phyloP scores from a whole-genome alignment of 2,113 vertebrate genomes.

The Actinemys pallida region DNA sequence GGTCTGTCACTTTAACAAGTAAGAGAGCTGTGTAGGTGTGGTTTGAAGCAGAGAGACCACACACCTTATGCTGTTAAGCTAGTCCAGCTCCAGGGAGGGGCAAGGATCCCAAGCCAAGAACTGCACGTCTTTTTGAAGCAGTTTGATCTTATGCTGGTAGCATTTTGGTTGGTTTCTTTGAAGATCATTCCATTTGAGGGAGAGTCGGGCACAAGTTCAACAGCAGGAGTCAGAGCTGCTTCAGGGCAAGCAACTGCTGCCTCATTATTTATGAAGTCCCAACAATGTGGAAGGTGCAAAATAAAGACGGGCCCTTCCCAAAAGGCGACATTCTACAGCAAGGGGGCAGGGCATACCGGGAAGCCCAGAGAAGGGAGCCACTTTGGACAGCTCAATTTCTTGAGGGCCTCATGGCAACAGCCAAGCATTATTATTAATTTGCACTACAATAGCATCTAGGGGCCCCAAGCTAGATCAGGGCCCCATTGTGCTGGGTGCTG shows the following conservation, averaged over 20 bases:
- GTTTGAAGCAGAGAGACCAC: background rate
- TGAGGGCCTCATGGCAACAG: background rate
- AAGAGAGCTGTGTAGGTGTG: background rate
- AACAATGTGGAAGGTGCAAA: background rate
- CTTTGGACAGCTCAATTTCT: background rate
- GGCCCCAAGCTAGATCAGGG: background rate
- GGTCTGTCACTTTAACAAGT: background rate
- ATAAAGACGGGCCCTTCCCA: background rate
- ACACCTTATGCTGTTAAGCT: background rate
- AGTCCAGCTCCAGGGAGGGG: background rate
- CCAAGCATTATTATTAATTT: background rate
- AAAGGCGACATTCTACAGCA: background rate
- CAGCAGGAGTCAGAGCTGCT: background rate
- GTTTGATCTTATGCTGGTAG: background rate
- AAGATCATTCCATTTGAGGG: background rate
- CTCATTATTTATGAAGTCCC: background rate
- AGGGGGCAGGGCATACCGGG: background rate
- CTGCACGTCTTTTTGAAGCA: background rate
- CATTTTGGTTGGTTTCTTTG: background rate
- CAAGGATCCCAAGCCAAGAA: background rate
- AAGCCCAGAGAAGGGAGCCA: background rate
- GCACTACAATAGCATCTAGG: background rate
- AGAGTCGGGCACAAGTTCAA: background rate
- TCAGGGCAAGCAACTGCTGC: background rate
- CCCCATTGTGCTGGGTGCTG: background rate